Evolutionary conservation across 64 coral and sea anemone genomes (phyloP).

Genomic region (Actinia tenebrosa): DNA sequence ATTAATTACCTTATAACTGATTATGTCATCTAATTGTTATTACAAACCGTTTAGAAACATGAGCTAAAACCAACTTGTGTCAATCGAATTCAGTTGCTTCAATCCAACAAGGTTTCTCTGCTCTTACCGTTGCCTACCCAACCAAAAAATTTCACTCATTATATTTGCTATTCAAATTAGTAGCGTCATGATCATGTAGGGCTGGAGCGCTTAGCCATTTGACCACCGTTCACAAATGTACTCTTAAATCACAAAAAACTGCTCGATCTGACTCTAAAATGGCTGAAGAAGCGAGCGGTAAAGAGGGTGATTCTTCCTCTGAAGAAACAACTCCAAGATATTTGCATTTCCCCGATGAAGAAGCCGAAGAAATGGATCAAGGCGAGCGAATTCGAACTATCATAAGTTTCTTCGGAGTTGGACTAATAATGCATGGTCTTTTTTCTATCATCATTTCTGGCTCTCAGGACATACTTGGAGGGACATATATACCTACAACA

Average conservation of each 20-base stretch:
- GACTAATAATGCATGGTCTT: conserved; percentile 51
- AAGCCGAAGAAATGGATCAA: conserved; percentile 14
- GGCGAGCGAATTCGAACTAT: conserved; percentile 33
- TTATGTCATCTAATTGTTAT: not conserved
- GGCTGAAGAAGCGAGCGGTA: not conserved
- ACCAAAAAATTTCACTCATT: conserved; percentile 5
- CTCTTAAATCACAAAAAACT: not conserved
- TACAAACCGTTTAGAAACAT: not conserved
- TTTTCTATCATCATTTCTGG: conserved; percentile 58
- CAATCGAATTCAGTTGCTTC: not conserved
- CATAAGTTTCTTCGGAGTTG: conserved; percentile 63
- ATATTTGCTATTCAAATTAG: conserved; percentile 19
- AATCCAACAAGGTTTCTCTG: not conserved
- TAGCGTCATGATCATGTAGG: not conserved
- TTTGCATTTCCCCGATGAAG: conserved; percentile 20
- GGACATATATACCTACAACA: conserved; percentile 62
- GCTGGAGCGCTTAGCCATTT: not conserved
- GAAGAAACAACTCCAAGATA: not conserved
- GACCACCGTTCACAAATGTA: not conserved
- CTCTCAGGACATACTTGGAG: conserved; percentile 75
- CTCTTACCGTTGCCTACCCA: not conserved
- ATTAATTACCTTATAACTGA: not conserved
- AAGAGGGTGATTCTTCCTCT: not conserved
- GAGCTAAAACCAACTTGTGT: not conserved
- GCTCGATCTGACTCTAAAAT: not conserved